phyloP scores from a whole-genome alignment of 30 jellyfish, hydroid and myxozoan genomes.

The Hydra vulgaris region DNA sequence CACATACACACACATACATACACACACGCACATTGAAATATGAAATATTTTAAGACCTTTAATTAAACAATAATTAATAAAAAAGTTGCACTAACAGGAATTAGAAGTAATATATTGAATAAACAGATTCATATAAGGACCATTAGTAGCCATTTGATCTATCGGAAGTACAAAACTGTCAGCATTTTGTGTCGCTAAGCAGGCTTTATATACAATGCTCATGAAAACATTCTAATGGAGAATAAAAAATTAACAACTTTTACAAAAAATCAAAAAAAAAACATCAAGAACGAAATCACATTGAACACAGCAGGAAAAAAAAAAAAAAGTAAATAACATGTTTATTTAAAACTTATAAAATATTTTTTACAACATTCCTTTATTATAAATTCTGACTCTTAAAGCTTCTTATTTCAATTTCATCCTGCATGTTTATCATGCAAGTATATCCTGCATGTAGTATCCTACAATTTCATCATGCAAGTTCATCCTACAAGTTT shows the following conservation, averaged over 20 bases:
- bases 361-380: too few relatives aligned
- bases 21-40: too few relatives aligned
- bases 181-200: neutral
- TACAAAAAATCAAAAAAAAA: neutral
- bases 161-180: neutral
- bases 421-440: too few relatives aligned
- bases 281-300: neutral
- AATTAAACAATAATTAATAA: too few relatives aligned
- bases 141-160: neutral
- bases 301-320: neutral
- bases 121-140: neutral
- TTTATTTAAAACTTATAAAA: too few relatives aligned
- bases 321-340: neutral
- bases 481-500: too few relatives aligned
- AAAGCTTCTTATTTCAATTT: too few relatives aligned
- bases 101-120: neutral
- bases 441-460: too few relatives aligned
- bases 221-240: neutral
- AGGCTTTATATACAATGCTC: neutral
- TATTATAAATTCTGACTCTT: too few relatives aligned
- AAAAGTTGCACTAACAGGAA: neutral
- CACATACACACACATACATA: too few relatives aligned
- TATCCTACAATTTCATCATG: too few relatives aligned
- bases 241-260: neutral
- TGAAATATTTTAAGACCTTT: too few relatives aligned